Conservation (phyloP, 2,888 invertebrate genomes). For the Stenolophus ochropezus region DNA sequence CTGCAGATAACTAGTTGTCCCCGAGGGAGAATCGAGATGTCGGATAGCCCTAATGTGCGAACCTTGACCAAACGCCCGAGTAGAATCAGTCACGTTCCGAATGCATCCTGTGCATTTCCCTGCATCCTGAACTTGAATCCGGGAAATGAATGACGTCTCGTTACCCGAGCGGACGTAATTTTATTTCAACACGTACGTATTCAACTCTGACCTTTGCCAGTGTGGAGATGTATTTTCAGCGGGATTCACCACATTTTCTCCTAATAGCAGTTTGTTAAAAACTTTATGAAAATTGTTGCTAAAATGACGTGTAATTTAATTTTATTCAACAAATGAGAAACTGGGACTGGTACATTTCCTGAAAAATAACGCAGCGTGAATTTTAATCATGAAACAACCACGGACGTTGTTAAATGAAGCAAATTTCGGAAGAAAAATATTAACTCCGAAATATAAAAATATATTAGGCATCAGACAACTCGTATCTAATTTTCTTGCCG, state of each 20-base stretch:
- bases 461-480: not conserved
- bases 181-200: constrained; percentile 19
- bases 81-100: constrained; percentile 15
- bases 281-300: not conserved
- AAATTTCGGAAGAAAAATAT: not conserved
- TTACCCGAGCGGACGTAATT: constrained; percentile 16
- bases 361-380: not conserved
- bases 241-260: not conserved
- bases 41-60: constrained; percentile 13
- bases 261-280: not conserved
- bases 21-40: constrained; percentile 42
- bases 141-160: constrained; percentile 34
- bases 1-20: constrained; percentile 27
- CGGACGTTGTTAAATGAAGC: not conserved
- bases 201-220: not conserved
- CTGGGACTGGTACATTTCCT: not conserved
- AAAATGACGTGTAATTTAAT: not conserved
- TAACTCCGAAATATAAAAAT: not conserved
- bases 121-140: constrained; percentile 11
- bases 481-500: no score
- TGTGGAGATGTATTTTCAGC: not conserved
- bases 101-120: constrained; percentile 37
- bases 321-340: not conserved
- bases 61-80: constrained; percentile 15
- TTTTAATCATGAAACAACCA: not conserved